A percentile compares a stretch with the other conserved stretches of the same genome.
These are phyloP conservation scores for Dendroctonus ponderosae DNA, from an alignment of 1,140 invertebrate species.

Conservation along the genomic window DNA sequence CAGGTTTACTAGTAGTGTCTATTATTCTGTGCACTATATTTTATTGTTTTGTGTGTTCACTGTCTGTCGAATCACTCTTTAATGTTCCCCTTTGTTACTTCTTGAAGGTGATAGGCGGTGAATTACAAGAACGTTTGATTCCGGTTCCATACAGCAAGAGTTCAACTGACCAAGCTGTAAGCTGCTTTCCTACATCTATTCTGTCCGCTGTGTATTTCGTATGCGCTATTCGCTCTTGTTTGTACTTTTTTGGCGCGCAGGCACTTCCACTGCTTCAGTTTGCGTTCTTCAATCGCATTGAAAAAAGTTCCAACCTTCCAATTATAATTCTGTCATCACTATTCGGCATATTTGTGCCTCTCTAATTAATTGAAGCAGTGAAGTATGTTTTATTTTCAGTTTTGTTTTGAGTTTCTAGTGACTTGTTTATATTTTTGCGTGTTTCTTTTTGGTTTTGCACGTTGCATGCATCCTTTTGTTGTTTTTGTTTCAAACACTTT, in stretches of 20 bases:
- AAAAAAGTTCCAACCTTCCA: neutral
- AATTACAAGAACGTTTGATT: slow-evolving; percentile 98
- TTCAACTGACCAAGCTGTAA: slow-evolving; percentile 99
- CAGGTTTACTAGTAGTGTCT: slow-evolving; percentile 49
- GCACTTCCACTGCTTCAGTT: slow-evolving; percentile 43
- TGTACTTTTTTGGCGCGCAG: slow-evolving; percentile 45
- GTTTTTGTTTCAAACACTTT: slow-evolving; percentile 39
- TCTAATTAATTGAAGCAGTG: slow-evolving; percentile 43
- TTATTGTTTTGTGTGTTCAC: slow-evolving; percentile 49
- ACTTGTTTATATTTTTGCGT: slow-evolving; percentile 24
- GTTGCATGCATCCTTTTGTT: slow-evolving; percentile 38
- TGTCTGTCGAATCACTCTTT: slow-evolving; percentile 52
- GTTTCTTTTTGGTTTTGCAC: slow-evolving; percentile 42
- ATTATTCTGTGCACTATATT: slow-evolving; percentile 50
- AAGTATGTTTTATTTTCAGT: slow-evolving; percentile 38
- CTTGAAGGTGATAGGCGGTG: slow-evolving; percentile 98
- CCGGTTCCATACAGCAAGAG: slow-evolving; percentile 99
- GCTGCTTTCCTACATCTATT: slow-evolving; percentile 61
- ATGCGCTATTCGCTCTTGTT: slow-evolving; percentile 49
- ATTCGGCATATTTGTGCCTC: slow-evolving; percentile 20
- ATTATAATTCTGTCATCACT: neutral
- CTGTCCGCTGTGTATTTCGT: slow-evolving; percentile 51
- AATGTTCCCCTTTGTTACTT: slow-evolving; percentile 57
- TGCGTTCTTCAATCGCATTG: slow-evolving; percentile 26
- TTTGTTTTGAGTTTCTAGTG: slow-evolving; percentile 35